phyloP scores from a whole-genome alignment of 2,113 vertebrate genomes.

The Tursiops truncatus region DNA sequence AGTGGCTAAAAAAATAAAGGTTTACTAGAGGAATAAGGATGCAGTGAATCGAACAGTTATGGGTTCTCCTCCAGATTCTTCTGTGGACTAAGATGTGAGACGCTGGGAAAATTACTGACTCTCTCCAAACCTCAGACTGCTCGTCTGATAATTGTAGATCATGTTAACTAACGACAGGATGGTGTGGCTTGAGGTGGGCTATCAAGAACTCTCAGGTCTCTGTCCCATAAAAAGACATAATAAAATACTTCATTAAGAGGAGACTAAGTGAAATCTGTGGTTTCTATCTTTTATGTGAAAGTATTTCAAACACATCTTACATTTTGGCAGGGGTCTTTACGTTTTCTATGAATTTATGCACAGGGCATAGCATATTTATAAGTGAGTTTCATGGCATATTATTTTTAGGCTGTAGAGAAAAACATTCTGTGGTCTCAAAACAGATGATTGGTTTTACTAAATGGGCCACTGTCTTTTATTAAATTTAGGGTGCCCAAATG shows the following conservation, averaged over 20 bases:
- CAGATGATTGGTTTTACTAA: not conserved
- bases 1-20: not conserved
- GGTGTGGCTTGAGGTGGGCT: slow-evolving; percentile 57
- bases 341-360: slow-evolving; percentile 60
- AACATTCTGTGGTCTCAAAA: slow-evolving; percentile 18
- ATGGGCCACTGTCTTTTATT: not conserved
- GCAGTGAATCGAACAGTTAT: not conserved
- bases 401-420: slow-evolving; percentile 63
- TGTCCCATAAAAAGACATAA: slow-evolving; percentile 42
- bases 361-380: slow-evolving; percentile 16
- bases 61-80: not conserved
- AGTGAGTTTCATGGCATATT: slow-evolving; percentile 21
- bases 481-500: not conserved
- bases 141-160: slow-evolving; percentile 7
- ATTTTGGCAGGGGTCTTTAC: slow-evolving; percentile 60
- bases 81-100: not conserved
- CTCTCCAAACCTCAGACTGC: slow-evolving; percentile 33
- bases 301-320: slow-evolving; percentile 60
- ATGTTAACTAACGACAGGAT: slow-evolving; percentile 39
- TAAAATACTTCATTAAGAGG: slow-evolving; percentile 47
- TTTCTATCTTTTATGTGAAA: slow-evolving; percentile 53
- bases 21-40: not conserved
- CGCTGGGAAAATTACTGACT: not conserved
- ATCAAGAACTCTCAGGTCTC: slow-evolving; percentile 53
- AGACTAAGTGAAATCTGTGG: slow-evolving; percentile 66